These are phyloP conservation scores for Morone chrysops DNA, from an alignment of 2,113 vertebrate genomes.

Conservation along the genomic window DNA sequence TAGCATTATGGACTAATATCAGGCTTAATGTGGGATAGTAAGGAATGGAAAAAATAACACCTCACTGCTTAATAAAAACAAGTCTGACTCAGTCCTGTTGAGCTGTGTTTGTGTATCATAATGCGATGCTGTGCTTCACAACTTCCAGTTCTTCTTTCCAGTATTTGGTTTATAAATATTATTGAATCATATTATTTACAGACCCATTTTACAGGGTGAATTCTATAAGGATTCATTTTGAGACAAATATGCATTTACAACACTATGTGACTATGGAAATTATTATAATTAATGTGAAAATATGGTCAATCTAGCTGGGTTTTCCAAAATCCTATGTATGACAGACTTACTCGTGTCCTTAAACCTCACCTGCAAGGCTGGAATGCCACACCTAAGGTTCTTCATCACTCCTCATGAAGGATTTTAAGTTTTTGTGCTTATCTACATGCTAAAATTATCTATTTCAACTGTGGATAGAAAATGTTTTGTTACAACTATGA, in stretches of 20 bases:
- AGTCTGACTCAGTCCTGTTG: constrained; percentile 58
- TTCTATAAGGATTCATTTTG: background rate
- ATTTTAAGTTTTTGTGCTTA: background rate
- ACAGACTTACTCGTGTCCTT: too few relatives aligned
- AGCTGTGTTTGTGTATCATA: background rate
- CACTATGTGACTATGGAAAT: background rate
- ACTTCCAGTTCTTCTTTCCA: background rate
- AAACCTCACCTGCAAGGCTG: background rate
- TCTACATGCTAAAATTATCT: background rate
- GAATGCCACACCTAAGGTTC: background rate
- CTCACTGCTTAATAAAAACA: constrained; percentile 82
- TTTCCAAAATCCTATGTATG: background rate
- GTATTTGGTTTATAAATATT: background rate
- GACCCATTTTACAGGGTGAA: too few relatives aligned
- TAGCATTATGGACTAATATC: constrained; percentile 69
- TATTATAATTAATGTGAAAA: background rate
- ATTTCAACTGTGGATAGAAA: background rate
- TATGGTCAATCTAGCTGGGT: too few relatives aligned
- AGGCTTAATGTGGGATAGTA: constrained; percentile 61
- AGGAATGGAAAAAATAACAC: constrained; percentile 70
- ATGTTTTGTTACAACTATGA: background rate
- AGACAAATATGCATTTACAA: background rate
- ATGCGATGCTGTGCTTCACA: background rate
- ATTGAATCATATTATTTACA: background rate
- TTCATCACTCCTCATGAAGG: background rate